Conservation (phyloP, 2,797 vertebrate species). For the Epinephelus awoara region DNA sequence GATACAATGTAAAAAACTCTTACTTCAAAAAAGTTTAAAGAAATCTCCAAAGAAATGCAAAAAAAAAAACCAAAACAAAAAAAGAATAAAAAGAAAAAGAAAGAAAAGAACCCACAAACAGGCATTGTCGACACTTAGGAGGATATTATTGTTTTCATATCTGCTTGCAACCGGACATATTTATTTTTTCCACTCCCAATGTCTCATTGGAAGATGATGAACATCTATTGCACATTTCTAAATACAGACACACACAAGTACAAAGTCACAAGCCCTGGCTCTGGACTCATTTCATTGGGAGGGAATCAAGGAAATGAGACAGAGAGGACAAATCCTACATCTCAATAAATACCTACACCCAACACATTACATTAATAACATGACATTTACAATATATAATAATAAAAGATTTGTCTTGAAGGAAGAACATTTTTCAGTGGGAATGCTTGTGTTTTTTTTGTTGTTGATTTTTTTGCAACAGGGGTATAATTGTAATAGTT, state of each 20-base stretch:
- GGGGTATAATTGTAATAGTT: constrained; percentile 83
- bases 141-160: constrained; percentile 86
- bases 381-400: constrained; percentile 90
- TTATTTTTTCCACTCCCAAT: constrained; percentile 82
- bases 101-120: constrained; percentile 83
- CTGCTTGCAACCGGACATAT: constrained; percentile 83
- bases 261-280: constrained; percentile 84
- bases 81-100: constrained; percentile 70
- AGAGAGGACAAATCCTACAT: constrained; percentile 76
- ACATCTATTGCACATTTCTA: constrained; percentile 88
- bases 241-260: constrained; percentile 87
- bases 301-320: constrained; percentile 89
- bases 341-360: constrained; percentile 88
- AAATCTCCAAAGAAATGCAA: constrained; percentile 81
- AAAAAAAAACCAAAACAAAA: constrained; percentile 35
- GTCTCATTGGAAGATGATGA: constrained; percentile 86
- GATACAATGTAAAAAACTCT: constrained; percentile 90
- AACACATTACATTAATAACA: constrained; percentile 92
- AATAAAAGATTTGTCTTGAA: constrained; percentile 90
- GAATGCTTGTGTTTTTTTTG: constrained; percentile 84
- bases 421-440: constrained; percentile 90
- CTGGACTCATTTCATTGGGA: constrained; percentile 89
- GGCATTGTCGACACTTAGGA: constrained; percentile 88
- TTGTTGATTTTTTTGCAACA: constrained; percentile 83
- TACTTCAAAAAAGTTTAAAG: constrained; percentile 85